Evolutionary conservation across 2,797 vertebrate genomes (phyloP).

Genomic region (Brotula barbata): DNA sequence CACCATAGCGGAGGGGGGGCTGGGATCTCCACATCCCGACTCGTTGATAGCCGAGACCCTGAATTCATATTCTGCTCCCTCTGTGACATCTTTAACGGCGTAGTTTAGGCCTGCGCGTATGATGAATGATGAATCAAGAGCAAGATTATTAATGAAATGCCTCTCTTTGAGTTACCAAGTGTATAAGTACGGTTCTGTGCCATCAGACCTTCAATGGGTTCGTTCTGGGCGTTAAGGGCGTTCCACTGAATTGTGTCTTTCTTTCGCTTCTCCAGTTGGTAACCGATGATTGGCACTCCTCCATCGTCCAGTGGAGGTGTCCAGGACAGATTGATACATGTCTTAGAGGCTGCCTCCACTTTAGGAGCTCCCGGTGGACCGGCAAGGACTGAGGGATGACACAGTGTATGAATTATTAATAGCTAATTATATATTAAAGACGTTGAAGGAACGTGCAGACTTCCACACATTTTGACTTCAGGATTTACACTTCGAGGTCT

Average conservation of each 20-base stretch:
- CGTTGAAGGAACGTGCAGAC: constrained; percentile 13
- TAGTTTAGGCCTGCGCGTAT: constrained; percentile 67
- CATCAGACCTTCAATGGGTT: constrained; percentile 76
- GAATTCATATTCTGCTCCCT: constrained; percentile 87
- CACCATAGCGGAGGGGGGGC: constrained; percentile 78
- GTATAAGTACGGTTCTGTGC: neutral
- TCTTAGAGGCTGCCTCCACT: constrained; percentile 78
- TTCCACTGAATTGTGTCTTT: constrained; percentile 82
- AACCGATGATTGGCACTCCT: constrained; percentile 79
- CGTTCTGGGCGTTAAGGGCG: constrained; percentile 70
- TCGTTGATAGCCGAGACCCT: constrained; percentile 85
- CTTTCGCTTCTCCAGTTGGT: constrained; percentile 84
- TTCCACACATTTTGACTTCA: constrained; percentile 14
- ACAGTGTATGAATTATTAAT: constrained; percentile 20
- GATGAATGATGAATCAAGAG: neutral
- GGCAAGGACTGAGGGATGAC: constrained; percentile 73
- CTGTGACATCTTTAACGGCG: constrained; percentile 75
- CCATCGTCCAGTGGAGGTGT: constrained; percentile 73
- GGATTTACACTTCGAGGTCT: constrained; percentile 10
- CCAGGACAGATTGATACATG: constrained; percentile 81
- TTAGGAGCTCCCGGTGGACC: constrained; percentile 79
- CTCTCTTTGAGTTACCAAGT: neutral
- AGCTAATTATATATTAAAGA: constrained; percentile 18
- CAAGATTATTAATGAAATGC: neutral
- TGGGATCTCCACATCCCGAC: constrained; percentile 82